Evolutionary conservation across 2,797 vertebrate genomes (phyloP).

Genomic region (Argentina silus): DNA sequence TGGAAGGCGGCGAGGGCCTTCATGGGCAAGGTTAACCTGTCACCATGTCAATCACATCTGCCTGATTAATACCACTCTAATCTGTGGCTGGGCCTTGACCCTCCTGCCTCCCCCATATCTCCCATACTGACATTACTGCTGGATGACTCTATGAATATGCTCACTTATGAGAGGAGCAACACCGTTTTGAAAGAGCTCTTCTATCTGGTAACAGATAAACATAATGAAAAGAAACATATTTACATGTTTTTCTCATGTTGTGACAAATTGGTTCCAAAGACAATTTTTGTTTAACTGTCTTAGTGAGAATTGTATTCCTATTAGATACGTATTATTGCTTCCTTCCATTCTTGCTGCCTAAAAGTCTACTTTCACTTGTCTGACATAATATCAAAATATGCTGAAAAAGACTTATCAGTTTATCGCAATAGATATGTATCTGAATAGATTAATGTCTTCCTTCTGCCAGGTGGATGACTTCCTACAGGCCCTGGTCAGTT

Average conservation of each 20-base stretch:
- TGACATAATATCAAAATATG: no score
- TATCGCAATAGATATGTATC: no score
- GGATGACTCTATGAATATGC: conserved; percentile 65
- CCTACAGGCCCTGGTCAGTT: conserved; percentile 80
- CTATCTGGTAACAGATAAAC: background rate
- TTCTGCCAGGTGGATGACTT: conserved; percentile 83
- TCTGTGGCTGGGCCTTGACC: conserved; percentile 75
- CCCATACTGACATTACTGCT: conserved; percentile 54
- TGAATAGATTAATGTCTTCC: conserved; percentile 24
- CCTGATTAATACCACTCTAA: conserved; percentile 76
- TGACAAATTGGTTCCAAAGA: no score
- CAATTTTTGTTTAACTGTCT: no score
- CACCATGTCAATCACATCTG: conserved; percentile 64
- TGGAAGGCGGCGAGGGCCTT: conserved; percentile 85
- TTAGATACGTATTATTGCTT: no score
- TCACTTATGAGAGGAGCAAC: conserved; percentile 46
- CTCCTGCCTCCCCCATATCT: conserved; percentile 48
- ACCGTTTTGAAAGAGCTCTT: background rate
- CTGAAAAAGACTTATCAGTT: no score
- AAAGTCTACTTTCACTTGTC: no score
- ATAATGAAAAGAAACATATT: background rate
- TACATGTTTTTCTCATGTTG: no score
- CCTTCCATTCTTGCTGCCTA: no score
- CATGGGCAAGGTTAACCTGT: conserved; percentile 87
- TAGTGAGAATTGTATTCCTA: no score